These are phyloP conservation scores for Agrochola lychnidis DNA, from an alignment of 2,888 invertebrate species.

Conservation along the genomic window DNA sequence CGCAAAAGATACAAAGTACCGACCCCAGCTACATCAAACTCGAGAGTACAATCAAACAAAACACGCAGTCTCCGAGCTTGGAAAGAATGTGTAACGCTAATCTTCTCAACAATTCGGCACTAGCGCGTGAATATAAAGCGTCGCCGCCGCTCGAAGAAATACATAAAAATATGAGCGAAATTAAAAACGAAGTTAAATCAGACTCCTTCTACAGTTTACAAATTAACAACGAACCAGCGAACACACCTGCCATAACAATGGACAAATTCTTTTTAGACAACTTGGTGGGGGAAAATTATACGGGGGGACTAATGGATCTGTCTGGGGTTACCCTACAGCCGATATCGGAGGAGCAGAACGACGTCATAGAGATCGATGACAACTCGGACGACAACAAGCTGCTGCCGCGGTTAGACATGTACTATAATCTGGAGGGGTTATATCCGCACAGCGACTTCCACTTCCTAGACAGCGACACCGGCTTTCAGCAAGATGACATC, in stretches of 20 bases:
- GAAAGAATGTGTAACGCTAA: constrained; percentile 87
- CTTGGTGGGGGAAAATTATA: constrained; percentile 85
- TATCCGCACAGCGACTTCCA: constrained; percentile 87
- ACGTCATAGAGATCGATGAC: constrained; percentile 88
- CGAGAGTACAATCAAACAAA: constrained; percentile 87
- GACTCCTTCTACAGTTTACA: constrained; percentile 84
- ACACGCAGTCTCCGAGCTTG: constrained; percentile 86
- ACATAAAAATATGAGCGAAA: constrained; percentile 86
- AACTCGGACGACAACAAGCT: constrained; percentile 87
- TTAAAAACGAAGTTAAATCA: constrained; percentile 87
- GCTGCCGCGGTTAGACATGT: constrained; percentile 85
- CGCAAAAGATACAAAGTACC: constrained; percentile 82
- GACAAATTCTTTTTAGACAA: constrained; percentile 87
- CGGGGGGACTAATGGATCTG: constrained; percentile 81
- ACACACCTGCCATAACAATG: constrained; percentile 77
- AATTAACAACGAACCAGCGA: constrained; percentile 76
- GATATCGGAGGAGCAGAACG: constrained; percentile 81
- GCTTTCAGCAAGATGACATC: constrained; percentile 59
- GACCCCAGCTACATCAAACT: constrained; percentile 88
- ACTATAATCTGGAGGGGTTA: constrained; percentile 84
- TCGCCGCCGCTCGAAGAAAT: constrained; percentile 87
- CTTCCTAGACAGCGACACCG: constrained; percentile 79
- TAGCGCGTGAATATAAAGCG: constrained; percentile 85
- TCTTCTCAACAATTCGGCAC: constrained; percentile 78
- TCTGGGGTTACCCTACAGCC: constrained; percentile 81